phyloP scores from a whole-genome alignment of 2,797 vertebrate species.

The Corythornis leucogaster region DNA sequence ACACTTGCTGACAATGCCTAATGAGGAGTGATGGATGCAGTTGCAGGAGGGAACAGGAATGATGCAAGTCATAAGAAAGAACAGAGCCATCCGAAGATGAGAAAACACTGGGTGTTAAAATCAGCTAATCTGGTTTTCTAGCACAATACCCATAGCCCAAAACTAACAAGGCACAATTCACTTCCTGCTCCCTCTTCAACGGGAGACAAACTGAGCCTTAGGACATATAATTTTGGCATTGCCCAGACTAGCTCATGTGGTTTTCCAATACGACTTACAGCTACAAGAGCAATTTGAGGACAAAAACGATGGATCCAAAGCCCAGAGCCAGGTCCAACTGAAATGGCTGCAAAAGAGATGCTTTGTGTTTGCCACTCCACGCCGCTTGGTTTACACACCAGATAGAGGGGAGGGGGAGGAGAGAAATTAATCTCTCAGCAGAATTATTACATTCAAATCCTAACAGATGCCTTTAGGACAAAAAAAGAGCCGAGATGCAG shows the following conservation, averaged over 20 bases:
- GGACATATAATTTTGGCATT: neutral
- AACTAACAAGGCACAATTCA: neutral
- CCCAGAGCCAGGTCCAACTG: neutral
- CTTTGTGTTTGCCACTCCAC: neutral
- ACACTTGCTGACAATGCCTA: slow-evolving; percentile 13
- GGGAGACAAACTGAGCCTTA: neutral
- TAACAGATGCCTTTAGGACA: slow-evolving; percentile 36
- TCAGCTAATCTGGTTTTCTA: neutral
- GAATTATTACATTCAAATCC: slow-evolving; percentile 39
- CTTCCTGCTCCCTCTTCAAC: neutral
- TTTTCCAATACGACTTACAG: slow-evolving; percentile 17
- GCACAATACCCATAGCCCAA: neutral
- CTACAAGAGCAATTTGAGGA: neutral
- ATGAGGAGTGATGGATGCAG: slow-evolving; percentile 24
- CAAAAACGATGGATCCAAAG: slow-evolving; percentile 14
- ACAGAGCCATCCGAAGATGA: neutral
- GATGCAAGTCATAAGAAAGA: neutral
- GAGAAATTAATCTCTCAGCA: slow-evolving; percentile 23
- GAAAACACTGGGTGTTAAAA: neutral
- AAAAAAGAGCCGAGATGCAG: neutral
- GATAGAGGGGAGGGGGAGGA: neutral
- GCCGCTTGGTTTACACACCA: neutral
- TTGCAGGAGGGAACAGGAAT: neutral
- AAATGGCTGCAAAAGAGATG: neutral
- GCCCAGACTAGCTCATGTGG: neutral